These are phyloP conservation scores for Brachionus manjavacas DNA, from an alignment of 1,140 invertebrate genomes.

Conservation along the genomic window DNA sequence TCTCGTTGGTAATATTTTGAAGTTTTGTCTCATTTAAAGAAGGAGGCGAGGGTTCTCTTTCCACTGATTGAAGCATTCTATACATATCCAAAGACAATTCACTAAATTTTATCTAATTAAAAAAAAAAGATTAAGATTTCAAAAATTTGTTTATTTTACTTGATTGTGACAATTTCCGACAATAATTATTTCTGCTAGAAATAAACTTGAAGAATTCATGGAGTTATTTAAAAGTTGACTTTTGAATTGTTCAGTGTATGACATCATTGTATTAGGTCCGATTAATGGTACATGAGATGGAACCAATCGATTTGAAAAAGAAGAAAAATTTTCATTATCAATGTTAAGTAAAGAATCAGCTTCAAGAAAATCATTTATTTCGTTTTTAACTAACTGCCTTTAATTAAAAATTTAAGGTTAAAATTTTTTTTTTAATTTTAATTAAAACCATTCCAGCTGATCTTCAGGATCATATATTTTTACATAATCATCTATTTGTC, in stretches of 20 bases:
- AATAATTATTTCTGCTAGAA: slow-evolving; percentile 84
- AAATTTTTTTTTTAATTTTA: not conserved
- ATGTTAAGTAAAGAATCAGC: slow-evolving; percentile 62
- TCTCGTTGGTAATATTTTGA: slow-evolving; percentile 9
- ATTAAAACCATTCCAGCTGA: slow-evolving; percentile 80
- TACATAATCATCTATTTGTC: slow-evolving; percentile 78
- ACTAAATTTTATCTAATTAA: slow-evolving; percentile 76
- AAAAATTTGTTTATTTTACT: slow-evolving; percentile 51
- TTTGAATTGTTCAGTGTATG: not conserved
- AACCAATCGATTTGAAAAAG: slow-evolving; percentile 67
- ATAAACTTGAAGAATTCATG: not conserved
- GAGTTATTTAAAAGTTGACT: not conserved
- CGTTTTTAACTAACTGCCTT: slow-evolving; percentile 71
- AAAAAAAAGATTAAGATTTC: not conserved
- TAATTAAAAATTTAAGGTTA: too few species aligned
- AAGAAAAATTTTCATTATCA: slow-evolving; percentile 76
- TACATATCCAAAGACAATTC: slow-evolving; percentile 97
- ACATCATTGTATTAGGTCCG: not conserved
- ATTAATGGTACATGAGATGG: slow-evolving; percentile 25
- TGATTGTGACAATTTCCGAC: slow-evolving; percentile 87
- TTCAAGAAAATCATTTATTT: slow-evolving; percentile 88
- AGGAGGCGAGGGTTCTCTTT: slow-evolving; percentile 81
- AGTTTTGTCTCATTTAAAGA: slow-evolving; percentile 45
- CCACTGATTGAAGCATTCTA: slow-evolving; percentile 86
- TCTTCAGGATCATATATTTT: slow-evolving; percentile 91